phyloP scores from a whole-genome alignment of 2,113 vertebrate species.

The Pampusana beccarii region DNA sequence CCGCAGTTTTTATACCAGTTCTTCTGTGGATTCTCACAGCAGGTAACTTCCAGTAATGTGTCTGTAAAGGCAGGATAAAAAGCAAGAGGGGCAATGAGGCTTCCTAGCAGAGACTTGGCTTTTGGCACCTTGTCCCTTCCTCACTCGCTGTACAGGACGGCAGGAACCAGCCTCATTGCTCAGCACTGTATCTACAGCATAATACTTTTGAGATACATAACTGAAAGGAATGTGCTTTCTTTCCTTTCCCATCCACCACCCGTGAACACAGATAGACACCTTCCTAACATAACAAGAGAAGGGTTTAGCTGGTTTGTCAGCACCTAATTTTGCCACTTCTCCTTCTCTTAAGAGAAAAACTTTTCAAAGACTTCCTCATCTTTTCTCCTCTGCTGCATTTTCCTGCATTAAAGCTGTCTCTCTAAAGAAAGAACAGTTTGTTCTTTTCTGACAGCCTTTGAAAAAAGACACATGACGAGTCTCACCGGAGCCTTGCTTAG shows the following conservation, averaged over 20 bases:
- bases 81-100: background rate
- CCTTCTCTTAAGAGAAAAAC: background rate
- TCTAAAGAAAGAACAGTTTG: background rate
- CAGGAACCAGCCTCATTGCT: background rate
- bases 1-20: constrained; percentile 99
- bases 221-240: background rate
- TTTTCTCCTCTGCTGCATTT: background rate
- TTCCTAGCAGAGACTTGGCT: background rate
- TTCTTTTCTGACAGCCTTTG: background rate
- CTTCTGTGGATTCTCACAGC: constrained; percentile 98
- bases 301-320: background rate
- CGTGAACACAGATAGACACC: background rate
- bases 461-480: background rate
- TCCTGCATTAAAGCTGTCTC: background rate
- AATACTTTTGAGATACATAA: background rate
- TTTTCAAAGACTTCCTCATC: background rate
- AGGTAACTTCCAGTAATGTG: constrained; percentile 79
- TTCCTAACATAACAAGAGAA: background rate
- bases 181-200: background rate
- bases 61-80: background rate
- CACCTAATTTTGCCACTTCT: background rate
- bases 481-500: background rate
- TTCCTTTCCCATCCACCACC: background rate
- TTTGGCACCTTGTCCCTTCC: background rate
- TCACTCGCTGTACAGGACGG: background rate